Conservation (phyloP, 1,140 invertebrate genomes). For the Leptonema lineaticorne region DNA sequence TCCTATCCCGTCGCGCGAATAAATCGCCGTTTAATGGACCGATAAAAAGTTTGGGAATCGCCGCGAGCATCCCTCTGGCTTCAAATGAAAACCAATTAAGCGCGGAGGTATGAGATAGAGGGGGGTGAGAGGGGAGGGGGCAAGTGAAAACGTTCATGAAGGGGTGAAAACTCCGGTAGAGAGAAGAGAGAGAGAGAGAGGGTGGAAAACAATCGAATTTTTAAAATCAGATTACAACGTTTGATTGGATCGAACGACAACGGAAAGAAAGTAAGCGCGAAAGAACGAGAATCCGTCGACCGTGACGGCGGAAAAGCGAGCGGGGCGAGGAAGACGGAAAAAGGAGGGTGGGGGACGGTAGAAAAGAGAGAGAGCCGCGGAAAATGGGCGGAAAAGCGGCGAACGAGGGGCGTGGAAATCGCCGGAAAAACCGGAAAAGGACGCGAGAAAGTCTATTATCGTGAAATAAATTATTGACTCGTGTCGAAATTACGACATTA, state of each 20-base stretch:
- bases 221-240: slow-evolving; percentile 41
- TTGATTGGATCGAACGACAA: slow-evolving; percentile 33
- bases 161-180: too few species aligned
- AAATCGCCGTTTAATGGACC: slow-evolving; percentile 14
- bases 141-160: slow-evolving; percentile 28
- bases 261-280: slow-evolving; percentile 30
- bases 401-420: not conserved
- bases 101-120: not conserved
- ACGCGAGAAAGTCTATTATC: slow-evolving; percentile 28
- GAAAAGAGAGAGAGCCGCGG: slow-evolving; percentile 15
- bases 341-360: not conserved
- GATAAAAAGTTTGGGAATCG: slow-evolving; percentile 25
- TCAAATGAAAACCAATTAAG: slow-evolving; percentile 28
- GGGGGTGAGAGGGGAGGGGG: not conserved
- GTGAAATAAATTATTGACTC: slow-evolving; percentile 33
- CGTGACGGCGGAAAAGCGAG: slow-evolving; percentile 4
- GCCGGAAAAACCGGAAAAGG: not conserved
- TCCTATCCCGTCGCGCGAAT: slow-evolving; percentile 8
- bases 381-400: too few species aligned
- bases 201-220: slow-evolving; percentile 40
- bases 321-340: not conserved
- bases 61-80: not conserved
- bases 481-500: slow-evolving; percentile 32
- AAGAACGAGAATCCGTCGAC: too few species aligned
- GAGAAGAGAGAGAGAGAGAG: slow-evolving; percentile 4